These are phyloP conservation scores for Casuarius casuarius DNA, from an alignment of 2,113 vertebrate species.

Conservation along the genomic window DNA sequence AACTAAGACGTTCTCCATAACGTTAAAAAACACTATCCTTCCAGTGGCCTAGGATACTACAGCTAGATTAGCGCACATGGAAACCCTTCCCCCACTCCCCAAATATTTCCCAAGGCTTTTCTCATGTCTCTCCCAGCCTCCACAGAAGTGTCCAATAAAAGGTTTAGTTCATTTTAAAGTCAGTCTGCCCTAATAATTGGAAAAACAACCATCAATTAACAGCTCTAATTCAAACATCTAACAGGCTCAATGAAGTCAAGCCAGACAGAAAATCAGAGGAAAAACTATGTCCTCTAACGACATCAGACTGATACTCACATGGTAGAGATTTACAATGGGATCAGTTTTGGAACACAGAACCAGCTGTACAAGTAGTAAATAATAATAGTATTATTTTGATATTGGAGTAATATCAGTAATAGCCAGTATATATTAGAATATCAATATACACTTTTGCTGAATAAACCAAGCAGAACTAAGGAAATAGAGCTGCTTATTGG, in stretches of 20 bases:
- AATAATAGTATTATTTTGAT: background rate
- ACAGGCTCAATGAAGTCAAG: background rate
- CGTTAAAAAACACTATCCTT: background rate
- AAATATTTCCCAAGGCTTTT: background rate
- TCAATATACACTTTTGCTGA: background rate
- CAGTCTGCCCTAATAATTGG: background rate
- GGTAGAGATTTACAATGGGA: background rate
- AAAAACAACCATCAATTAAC: background rate
- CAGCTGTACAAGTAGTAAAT: background rate
- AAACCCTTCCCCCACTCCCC: background rate
- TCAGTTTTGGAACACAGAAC: background rate
- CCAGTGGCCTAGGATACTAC: background rate
- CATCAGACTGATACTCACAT: background rate
- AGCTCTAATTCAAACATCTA: background rate
- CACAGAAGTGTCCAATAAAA: background rate
- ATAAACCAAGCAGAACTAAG: background rate
- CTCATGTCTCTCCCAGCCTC: background rate
- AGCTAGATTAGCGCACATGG: background rate
- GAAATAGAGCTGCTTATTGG: background rate
- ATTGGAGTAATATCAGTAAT: background rate
- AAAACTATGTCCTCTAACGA: background rate
- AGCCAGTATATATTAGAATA: background rate
- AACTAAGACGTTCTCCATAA: background rate
- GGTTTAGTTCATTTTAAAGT: background rate
- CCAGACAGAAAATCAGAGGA: background rate